Conservation (phyloP, 1,140 invertebrate genomes). For the Macrobrachium nipponense region DNA sequence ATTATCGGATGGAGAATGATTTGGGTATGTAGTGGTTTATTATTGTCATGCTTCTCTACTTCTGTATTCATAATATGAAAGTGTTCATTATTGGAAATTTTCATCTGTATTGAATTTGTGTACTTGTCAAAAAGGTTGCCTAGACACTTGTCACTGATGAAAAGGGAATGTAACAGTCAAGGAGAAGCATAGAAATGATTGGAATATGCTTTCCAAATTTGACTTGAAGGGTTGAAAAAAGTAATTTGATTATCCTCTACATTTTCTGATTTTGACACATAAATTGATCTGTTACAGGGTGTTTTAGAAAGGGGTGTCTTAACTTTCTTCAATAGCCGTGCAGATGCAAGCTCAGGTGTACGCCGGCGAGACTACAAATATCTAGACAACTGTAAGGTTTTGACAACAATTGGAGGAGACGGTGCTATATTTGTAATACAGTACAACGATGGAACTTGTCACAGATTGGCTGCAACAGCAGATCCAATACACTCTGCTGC, state of each 20-base stretch:
- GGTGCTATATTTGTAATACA: slow-evolving; percentile 71
- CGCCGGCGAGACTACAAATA: slow-evolving; percentile 77
- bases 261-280: slow-evolving; percentile 1
- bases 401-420: slow-evolving; percentile 66
- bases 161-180: no score
- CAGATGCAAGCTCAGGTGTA: slow-evolving; percentile 74
- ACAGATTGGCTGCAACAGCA: slow-evolving; percentile 68
- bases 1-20: slow-evolving; percentile 77
- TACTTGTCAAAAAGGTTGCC: no score
- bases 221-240: no score
- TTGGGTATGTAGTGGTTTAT: slow-evolving; percentile 70
- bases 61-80: no score
- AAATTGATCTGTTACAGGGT: slow-evolving; percentile 67
- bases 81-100: no score
- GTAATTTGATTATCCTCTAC: neutral
- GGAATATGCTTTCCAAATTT: no score
- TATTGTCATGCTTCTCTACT: neutral
- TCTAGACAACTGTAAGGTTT: slow-evolving; percentile 74
- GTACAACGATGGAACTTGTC: slow-evolving; percentile 76
- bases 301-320: slow-evolving; percentile 78
- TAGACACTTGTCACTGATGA: no score
- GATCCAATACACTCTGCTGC: slow-evolving; percentile 55
- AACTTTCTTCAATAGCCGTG: slow-evolving; percentile 75
- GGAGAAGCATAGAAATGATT: no score
- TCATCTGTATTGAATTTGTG: no score